These are phyloP conservation scores for Ephydatia muelleri DNA, from an alignment of 37 sponge, comb jelly and placozoan species.

Conservation along the genomic window DNA sequence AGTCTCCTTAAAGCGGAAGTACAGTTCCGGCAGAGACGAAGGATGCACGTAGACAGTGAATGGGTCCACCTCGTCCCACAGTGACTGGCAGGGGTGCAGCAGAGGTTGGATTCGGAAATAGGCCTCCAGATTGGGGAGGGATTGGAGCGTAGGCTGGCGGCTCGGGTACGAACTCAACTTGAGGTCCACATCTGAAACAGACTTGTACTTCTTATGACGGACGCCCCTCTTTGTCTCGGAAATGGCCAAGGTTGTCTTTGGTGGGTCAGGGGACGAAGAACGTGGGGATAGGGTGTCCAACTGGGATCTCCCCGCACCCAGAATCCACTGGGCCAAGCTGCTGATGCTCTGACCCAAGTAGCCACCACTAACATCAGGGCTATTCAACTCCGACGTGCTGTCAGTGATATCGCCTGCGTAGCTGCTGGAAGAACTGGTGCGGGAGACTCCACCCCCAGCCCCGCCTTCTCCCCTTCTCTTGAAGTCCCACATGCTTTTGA, in stretches of 20 bases:
- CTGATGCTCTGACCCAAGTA: neutral
- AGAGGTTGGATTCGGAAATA: constrained; percentile 63
- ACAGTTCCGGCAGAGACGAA: constrained; percentile 59
- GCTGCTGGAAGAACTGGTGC: neutral
- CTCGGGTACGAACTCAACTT: neutral
- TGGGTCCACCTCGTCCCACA: constrained; percentile 16
- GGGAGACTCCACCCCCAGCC: neutral
- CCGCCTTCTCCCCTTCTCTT: neutral
- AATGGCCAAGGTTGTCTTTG: neutral
- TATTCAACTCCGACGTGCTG: neutral
- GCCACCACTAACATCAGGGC: neutral
- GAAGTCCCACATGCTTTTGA: neutral
- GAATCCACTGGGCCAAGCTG: neutral
- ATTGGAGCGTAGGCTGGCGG: constrained; percentile 13
- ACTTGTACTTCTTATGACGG: neutral
- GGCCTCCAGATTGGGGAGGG: constrained; percentile 32
- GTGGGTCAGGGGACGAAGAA: neutral
- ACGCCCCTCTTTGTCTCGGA: neutral
- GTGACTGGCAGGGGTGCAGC: neutral
- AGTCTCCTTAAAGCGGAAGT: neutral
- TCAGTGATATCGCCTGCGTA: neutral
- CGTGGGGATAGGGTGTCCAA: neutral
- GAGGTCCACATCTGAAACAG: neutral
- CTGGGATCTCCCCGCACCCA: neutral
- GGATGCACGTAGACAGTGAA: constrained; percentile 73